Evolutionary conservation across 1,140 invertebrate genomes (phyloP).

Genomic region (Drosophila kohkoa): DNA sequence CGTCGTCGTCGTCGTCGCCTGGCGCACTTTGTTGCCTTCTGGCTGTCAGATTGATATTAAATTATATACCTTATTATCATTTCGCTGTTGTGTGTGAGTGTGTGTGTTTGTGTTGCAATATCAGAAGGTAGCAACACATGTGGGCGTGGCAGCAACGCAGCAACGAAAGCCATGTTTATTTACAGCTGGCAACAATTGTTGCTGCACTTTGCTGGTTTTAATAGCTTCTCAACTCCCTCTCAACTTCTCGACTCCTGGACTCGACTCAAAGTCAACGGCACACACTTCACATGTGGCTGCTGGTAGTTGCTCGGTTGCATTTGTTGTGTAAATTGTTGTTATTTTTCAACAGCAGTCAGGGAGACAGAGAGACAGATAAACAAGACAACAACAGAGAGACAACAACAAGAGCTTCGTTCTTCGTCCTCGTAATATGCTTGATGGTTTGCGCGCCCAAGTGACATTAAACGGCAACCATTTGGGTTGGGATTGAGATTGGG

Average conservation of each 20-base stretch:
- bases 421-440: conserved; percentile 73
- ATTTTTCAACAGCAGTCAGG: conserved; percentile 56
- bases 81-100: conserved; percentile 40
- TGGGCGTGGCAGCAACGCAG: conserved; percentile 47
- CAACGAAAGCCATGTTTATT: conserved; percentile 75
- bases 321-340: conserved; percentile 82
- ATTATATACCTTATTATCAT: conserved; percentile 83
- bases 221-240: conserved; percentile 47
- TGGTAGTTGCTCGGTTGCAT: conserved; percentile 38
- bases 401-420: conserved; percentile 14
- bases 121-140: conserved; percentile 37
- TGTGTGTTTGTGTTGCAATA: conserved; percentile 20
- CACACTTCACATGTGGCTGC: conserved; percentile 73
- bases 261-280: conserved; percentile 70
- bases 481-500: conserved; percentile 11
- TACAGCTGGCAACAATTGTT: conserved; percentile 82
- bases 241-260: conserved; percentile 50
- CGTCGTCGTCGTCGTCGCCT: conserved; percentile 38
- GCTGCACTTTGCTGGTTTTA: conserved; percentile 72
- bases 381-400: conserved; percentile 28
- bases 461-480: conserved; percentile 78
- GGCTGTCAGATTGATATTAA: conserved; percentile 83
- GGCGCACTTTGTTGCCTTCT: conserved; percentile 81
- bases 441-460: conserved; percentile 75
- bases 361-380: not conserved